Conservation (phyloP, 2,888 invertebrate species). For the Apotomis turbidana region DNA sequence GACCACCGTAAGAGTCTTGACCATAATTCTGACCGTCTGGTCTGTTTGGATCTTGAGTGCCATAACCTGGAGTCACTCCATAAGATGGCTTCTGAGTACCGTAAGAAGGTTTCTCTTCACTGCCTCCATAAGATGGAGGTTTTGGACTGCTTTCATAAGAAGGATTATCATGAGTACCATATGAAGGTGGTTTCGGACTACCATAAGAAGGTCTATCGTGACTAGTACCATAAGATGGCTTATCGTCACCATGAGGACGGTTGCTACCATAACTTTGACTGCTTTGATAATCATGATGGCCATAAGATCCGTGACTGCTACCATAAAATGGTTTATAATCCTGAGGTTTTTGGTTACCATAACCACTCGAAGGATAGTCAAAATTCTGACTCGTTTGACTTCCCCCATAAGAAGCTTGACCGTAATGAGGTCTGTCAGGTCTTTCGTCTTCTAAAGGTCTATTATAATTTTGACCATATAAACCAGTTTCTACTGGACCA, state of each 20-base stretch:
- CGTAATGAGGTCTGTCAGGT: conserved; percentile 36
- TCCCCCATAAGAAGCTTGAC: conserved; percentile 43
- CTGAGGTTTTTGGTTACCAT: conserved; percentile 43
- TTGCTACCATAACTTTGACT: conserved; percentile 43
- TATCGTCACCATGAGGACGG: conserved; percentile 41
- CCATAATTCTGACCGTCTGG: conserved; percentile 31
- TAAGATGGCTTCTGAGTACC: conserved; percentile 42
- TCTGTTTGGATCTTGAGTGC: conserved; percentile 33
- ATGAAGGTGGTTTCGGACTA: conserved; percentile 37
- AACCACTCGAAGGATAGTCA: conserved; percentile 40
- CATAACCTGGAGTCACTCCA: conserved; percentile 40
- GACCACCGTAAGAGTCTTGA: conserved; percentile 20
- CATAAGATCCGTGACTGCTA: conserved; percentile 46
- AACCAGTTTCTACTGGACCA: conserved; percentile 40
- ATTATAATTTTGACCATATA: conserved; percentile 48
- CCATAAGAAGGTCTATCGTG: conserved; percentile 46
- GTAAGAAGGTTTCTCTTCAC: conserved; percentile 43
- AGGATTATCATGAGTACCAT: conserved; percentile 41
- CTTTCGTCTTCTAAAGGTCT: conserved; percentile 42
- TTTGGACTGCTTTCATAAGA: conserved; percentile 37
- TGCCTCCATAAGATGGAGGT: conserved; percentile 39
- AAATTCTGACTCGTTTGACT: conserved; percentile 17
- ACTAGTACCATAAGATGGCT: conserved; percentile 40
- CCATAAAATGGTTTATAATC: conserved; percentile 36
- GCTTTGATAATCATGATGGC: conserved; percentile 41